These are phyloP conservation scores for Euplagia quadripunctaria DNA, from an alignment of 2,888 invertebrate species.

Conservation along the genomic window DNA sequence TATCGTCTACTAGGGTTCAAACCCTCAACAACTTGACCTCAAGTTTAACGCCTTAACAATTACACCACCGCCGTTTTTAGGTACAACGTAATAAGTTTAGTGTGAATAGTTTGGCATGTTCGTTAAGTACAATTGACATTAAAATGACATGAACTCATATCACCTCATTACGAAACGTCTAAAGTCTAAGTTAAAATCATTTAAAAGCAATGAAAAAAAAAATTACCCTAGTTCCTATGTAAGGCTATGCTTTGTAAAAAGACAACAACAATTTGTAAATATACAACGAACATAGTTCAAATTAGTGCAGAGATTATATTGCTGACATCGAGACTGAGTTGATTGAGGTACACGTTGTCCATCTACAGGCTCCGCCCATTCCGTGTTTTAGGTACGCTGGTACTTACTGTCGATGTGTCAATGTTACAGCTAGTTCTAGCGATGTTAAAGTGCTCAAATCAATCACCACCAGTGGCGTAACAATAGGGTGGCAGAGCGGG, in stretches of 20 bases:
- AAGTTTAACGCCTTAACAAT: too few species aligned
- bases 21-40: too few species aligned
- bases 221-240: not conserved
- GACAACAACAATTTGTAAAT: too few species aligned
- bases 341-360: not conserved
- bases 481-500: too few species aligned
- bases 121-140: not conserved
- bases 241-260: not conserved
- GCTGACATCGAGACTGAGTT: not conserved
- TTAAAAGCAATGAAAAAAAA: not conserved
- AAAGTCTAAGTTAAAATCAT: not conserved
- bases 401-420: not conserved
- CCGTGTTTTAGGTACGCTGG: not conserved
- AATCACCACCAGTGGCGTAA: too few species aligned
- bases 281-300: not conserved
- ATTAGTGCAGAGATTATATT: not conserved
- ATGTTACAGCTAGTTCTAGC: not conserved
- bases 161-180: not conserved
- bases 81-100: too few species aligned
- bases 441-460: not conserved
- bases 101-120: not conserved
- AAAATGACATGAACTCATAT: not conserved
- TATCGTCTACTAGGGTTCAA: too few species aligned
- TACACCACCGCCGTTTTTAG: not conserved
- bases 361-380: not conserved